Evolutionary conservation across 2,797 vertebrate species (phyloP).

Genomic region (Enteromius argenteus): DNA sequence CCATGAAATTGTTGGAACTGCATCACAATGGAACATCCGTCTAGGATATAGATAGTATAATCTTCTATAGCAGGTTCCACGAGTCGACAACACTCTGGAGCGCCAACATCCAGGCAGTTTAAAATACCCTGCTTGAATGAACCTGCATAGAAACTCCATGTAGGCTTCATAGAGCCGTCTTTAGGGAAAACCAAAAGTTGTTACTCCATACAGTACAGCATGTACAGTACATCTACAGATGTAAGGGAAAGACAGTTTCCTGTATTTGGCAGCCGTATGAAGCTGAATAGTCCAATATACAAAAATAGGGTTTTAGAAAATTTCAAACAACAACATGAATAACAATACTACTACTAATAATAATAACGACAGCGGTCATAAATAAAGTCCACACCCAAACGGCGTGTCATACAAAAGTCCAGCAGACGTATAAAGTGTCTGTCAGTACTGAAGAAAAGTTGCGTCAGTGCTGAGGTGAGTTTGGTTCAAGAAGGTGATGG

Average conservation of each 20-base stretch:
- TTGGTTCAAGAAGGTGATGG: slow-evolving; percentile 20
- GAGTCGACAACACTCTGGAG: not conserved
- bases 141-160: slow-evolving; percentile 69
- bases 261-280: slow-evolving; percentile 78
- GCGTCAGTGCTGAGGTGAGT: slow-evolving; percentile 51
- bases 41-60: not conserved
- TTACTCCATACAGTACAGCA: slow-evolving; percentile 53
- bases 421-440: slow-evolving; percentile 65
- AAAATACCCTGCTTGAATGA: slow-evolving; percentile 49
- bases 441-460: slow-evolving; percentile 30
- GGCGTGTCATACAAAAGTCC: slow-evolving; percentile 61
- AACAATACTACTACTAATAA: slow-evolving; percentile 19
- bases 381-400: slow-evolving; percentile 58
- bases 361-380: slow-evolving; percentile 44
- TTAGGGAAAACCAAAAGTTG: slow-evolving; percentile 58
- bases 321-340: slow-evolving; percentile 51
- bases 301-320: slow-evolving; percentile 74
- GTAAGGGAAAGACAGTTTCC: slow-evolving; percentile 55
- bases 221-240: slow-evolving; percentile 61
- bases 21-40: not conserved
- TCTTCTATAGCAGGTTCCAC: slow-evolving; percentile 19
- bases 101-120: not conserved
- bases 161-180: slow-evolving; percentile 23
- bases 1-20: slow-evolving; percentile 2
- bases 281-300: slow-evolving; percentile 72